Evolutionary conservation across 2,888 invertebrate species (phyloP).

Genomic region (Eupeodes latifasciatus): DNA sequence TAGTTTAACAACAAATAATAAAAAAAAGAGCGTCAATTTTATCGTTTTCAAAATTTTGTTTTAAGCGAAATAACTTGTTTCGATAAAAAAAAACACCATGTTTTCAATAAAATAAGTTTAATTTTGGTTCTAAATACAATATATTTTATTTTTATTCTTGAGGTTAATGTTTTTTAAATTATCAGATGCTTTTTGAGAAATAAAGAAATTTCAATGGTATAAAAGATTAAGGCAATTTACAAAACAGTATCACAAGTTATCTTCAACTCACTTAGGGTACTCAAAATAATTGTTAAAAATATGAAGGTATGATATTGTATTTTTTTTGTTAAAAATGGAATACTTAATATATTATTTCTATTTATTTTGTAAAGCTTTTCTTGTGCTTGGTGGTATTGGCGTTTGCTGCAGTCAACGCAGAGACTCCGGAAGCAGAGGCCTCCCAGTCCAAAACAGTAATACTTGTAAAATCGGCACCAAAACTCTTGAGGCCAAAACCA

Average conservation of each 20-base stretch:
- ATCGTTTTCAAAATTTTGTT: not conserved
- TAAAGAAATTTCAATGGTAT: slow-evolving; percentile 22
- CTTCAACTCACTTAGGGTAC: not conserved
- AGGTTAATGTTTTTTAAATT: not conserved
- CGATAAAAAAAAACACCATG: not conserved
- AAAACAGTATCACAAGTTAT: slow-evolving; percentile 32
- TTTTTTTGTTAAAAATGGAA: no score
- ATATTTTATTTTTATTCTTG: not conserved
- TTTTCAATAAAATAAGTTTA: not conserved
- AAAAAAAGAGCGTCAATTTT: not conserved
- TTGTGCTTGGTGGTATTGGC: not conserved
- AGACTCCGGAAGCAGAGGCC: not conserved
- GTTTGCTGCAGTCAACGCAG: not conserved
- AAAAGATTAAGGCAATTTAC: slow-evolving; percentile 15
- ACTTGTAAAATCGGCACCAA: not conserved
- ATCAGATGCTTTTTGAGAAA: not conserved
- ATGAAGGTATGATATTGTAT: slow-evolving; percentile 49
- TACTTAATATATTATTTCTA: not conserved
- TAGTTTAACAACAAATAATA: not conserved
- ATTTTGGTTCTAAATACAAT: no score
- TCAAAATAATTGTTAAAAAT: not conserved
- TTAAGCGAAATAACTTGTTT: slow-evolving; percentile 12
- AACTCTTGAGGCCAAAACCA: not conserved
- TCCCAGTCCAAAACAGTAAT: not conserved
- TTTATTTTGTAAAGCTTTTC: not conserved